Evolutionary conservation across 2,888 invertebrate species (phyloP).

Genomic region (Meteorus cinctellus): DNA sequence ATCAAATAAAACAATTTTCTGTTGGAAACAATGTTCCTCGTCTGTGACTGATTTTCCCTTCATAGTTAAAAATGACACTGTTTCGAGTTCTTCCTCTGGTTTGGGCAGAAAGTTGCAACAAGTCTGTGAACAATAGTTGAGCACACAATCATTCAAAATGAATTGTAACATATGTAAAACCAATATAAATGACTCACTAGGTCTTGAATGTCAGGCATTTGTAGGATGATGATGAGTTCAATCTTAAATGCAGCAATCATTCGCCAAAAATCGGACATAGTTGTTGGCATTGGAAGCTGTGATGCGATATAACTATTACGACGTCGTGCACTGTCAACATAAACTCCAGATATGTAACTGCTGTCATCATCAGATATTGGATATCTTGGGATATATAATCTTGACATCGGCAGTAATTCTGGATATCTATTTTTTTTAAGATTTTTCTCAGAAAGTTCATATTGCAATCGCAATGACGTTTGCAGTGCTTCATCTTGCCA

Average conservation of each 20-base stretch:
- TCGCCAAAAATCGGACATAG: conserved; percentile 74
- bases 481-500: conserved; percentile 73
- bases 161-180: neutral
- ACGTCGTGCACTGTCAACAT: conserved; percentile 69
- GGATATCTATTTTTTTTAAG: conserved; percentile 70
- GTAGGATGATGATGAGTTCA: conserved; percentile 70
- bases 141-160: neutral
- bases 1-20: conserved; percentile 55
- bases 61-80: conserved; percentile 59
- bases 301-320: conserved; percentile 72
- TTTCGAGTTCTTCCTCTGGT: conserved; percentile 54
- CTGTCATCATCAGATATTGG: conserved; percentile 68
- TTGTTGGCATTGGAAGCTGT: conserved; percentile 73
- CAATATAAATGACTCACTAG: conserved; percentile 58
- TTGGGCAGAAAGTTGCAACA: conserved; percentile 60
- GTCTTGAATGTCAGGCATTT: conserved; percentile 67
- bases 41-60: conserved; percentile 48
- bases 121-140: conserved; percentile 53
- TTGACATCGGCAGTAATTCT: conserved; percentile 67
- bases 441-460: conserved; percentile 55
- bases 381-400: conserved; percentile 69
- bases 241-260: conserved; percentile 70
- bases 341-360: conserved; percentile 74
- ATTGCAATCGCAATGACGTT: conserved; percentile 47
- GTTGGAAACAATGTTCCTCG: conserved; percentile 49